phyloP scores from a whole-genome alignment of 1,140 invertebrate genomes.

The Rhizoglyphus robini region DNA sequence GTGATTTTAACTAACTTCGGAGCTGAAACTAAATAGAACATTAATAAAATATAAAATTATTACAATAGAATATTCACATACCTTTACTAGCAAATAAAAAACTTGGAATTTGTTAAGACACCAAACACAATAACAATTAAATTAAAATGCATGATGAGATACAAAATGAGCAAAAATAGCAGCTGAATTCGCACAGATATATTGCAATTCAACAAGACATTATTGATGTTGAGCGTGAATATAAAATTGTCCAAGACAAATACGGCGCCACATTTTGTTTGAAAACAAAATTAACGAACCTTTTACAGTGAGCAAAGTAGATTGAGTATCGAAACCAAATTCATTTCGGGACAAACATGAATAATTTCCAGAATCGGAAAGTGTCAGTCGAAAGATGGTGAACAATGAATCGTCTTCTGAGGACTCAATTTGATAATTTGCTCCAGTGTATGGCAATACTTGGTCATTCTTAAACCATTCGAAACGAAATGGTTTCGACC shows the following conservation, averaged over 20 bases:
- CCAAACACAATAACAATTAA: too few species aligned
- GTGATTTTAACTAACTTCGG: neutral
- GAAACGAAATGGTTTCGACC: neutral
- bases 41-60: too few species aligned
- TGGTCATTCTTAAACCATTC: neutral
- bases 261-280: conserved; percentile 11
- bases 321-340: conserved; percentile 46
- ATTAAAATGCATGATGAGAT: too few species aligned
- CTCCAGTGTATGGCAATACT: neutral
- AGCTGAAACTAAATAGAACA: conserved; percentile 12
- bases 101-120: too few species aligned
- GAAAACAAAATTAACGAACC: conserved; percentile 19
- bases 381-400: neutral
- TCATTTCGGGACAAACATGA: neutral
- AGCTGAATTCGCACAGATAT: too few species aligned
- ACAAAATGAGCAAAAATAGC: too few species aligned
- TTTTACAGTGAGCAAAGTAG: conserved; percentile 10
- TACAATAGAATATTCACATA: too few species aligned
- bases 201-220: neutral
- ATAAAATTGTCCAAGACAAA: neutral
- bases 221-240: neutral
- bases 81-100: too few species aligned
- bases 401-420: conserved; percentile 7
- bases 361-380: conserved; percentile 10
- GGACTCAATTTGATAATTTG: neutral